These are phyloP conservation scores for Pammene aurita DNA, from an alignment of 2,888 invertebrate genomes.

Conservation along the genomic window DNA sequence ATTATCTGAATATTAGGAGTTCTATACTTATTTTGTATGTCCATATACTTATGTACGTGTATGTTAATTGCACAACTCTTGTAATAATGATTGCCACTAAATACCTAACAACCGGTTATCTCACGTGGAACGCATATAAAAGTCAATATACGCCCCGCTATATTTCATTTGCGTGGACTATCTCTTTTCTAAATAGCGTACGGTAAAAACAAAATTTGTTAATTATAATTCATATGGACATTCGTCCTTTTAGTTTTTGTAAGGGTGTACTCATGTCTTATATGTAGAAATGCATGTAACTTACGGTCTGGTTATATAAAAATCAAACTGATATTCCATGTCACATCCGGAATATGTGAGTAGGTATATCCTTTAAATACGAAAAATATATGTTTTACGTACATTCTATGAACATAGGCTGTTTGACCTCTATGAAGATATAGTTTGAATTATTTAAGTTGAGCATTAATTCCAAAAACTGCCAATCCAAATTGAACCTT, in stretches of 20 bases:
- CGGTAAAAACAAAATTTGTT: background rate
- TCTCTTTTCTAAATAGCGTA: slow-evolving; percentile 9
- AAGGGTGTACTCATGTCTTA: too few species aligned
- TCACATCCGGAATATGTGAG: background rate
- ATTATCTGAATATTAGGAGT: too few species aligned
- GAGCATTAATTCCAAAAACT: background rate
- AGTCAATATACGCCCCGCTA: slow-evolving; percentile 18
- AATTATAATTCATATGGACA: background rate
- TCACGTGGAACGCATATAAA: background rate
- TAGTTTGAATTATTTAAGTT: background rate
- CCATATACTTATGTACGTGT: too few species aligned
- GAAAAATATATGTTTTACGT: background rate
- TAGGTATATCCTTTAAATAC: too few species aligned
- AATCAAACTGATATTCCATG: background rate
- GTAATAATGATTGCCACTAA: background rate
- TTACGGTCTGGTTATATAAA: background rate
- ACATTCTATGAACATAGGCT: background rate
- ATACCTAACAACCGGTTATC: slow-evolving; percentile 14
- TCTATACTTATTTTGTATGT: too few species aligned
- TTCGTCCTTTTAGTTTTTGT: background rate
- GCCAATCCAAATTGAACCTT: background rate
- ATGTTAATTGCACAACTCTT: background rate
- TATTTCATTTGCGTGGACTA: slow-evolving; percentile 10
- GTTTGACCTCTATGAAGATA: background rate
- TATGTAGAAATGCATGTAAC: too few species aligned